Percentiles rank a stretch among this genome's conserved stretches.
Evolutionary conservation across 2,113 vertebrate genomes (phyloP).

Genomic region (Clarias gariepinus): DNA sequence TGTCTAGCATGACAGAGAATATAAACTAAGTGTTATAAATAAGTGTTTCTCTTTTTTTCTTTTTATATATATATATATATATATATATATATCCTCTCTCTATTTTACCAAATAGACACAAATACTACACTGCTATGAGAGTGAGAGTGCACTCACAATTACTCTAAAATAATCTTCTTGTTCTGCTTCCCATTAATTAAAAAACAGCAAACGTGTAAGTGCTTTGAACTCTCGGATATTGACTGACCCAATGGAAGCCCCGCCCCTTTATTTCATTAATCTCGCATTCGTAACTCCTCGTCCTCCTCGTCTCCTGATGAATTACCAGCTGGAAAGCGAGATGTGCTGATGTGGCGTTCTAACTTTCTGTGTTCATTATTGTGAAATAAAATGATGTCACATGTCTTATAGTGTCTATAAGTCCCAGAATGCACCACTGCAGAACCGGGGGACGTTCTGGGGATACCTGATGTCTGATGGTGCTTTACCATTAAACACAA

Average conservation of each 20-base stretch:
- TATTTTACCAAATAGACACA: no score
- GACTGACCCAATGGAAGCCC: neutral
- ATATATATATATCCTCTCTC: no score
- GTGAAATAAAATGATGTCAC: neutral
- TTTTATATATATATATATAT: no score
- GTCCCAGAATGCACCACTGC: neutral
- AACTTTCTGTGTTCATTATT: neutral
- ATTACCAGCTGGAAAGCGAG: neutral
- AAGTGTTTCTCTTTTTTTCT: no score
- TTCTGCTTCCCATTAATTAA: neutral
- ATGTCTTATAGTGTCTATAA: neutral
- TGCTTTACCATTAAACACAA: no score
- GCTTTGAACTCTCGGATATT: neutral
- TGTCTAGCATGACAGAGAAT: neutral
- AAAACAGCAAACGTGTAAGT: neutral
- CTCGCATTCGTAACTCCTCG: neutral
- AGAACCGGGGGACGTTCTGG: neutral
- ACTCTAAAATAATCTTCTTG: neutral
- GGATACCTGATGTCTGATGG: neutral
- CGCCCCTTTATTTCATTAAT: neutral
- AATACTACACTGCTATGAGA: neutral
- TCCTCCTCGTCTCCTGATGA: neutral
- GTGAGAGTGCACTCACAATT: no score
- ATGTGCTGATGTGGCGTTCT: no score
- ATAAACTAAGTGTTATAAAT: neutral